Base-by-base conservation (phyloP, 2,113 vertebrate genomes). In the Lasiurus cinereus region DNA sequence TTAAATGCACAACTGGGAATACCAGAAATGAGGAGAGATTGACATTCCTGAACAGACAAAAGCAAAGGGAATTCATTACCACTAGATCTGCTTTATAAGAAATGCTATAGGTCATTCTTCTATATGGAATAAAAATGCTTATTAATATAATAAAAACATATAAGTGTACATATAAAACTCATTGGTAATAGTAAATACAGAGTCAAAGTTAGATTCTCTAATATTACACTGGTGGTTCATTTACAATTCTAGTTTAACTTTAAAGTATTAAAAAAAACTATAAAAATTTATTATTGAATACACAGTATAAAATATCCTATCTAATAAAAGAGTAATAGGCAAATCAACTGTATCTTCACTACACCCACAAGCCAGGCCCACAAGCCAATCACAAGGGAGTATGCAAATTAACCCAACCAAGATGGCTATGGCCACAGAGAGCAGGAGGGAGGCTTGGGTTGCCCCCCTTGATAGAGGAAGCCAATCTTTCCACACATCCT, bases 221-320 rank as follows among this genome's bases (percentile, higher is more conserved):
- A 36, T 70, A 59, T 9, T 48, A 22, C 36, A 78, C 46, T 31
- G 22, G 13, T 62, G 73, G 48, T 36, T 78, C 19, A 76, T 10
- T 43, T 52, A 67, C 4, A 84, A 67, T 59, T 92, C 29, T 54
- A 52, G 80, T 64, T 92, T 67, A 24, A 8, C 16, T 52, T 24
- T 18, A 15, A 85, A 69, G 36, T 67, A 59, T 36, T 77, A 67
- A 78, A 92, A 92, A 78, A 69, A 85, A 85, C 78, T 86, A 69
- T 22, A 22, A 33, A 29, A 86, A 85, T 78, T 69, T 86, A 66
- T 69, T 85, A 56, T 33, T 69, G 36, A n/a, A 36, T 69, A 78
- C 8, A 78, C 21, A 78, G 43, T 69, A 69, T n/a, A 77, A 77
- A 33, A 43, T 33, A 27, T 39, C 39, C 39, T 39, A 39, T 39